A percentile compares a stretch with the other conserved stretches of the same genome.
These are phyloP conservation scores for Pandemis cinnamomeana DNA, from an alignment of 2,888 invertebrate species.

Conservation along the genomic window DNA sequence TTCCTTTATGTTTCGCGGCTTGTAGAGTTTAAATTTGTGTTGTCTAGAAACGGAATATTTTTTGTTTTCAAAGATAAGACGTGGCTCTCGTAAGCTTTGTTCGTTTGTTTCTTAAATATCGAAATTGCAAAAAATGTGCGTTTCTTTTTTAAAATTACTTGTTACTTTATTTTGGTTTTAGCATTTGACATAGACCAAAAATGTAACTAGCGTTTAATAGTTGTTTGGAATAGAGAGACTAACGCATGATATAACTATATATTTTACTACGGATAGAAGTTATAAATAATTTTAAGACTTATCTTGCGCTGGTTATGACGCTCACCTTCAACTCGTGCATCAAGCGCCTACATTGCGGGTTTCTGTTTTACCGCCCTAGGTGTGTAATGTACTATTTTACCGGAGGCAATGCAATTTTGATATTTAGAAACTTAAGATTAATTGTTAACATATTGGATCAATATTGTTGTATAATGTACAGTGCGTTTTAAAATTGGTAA, in stretches of 20 bases:
- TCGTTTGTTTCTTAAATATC: conserved; percentile 3
- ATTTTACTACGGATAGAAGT: too few relatives aligned
- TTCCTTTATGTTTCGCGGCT: neutral
- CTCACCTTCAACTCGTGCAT: too few relatives aligned
- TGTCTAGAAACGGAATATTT: neutral
- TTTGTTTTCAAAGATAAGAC: neutral
- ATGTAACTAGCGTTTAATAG: too few relatives aligned
- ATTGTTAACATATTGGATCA: conserved; percentile 23
- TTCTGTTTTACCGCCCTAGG: neutral
- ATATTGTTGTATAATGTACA: conserved; percentile 33
- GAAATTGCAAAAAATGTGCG: neutral
- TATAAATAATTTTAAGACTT: too few relatives aligned
- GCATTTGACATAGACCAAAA: too few relatives aligned
- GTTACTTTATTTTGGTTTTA: too few relatives aligned
- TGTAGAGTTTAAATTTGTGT: neutral
- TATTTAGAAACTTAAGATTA: neutral
- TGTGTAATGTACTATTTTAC: too few relatives aligned
- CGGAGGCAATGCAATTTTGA: conserved; percentile 1
- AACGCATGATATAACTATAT: too few relatives aligned
- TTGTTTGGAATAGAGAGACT: too few relatives aligned
- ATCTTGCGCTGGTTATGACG: too few relatives aligned
- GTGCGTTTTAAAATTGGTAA: conserved; percentile 18
- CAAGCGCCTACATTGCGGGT: too few relatives aligned
- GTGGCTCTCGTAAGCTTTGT: neutral
- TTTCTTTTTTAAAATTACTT: neutral